Base-by-base conservation (phyloP, 2,888 invertebrate species). In the Molanna angustata region DNA sequence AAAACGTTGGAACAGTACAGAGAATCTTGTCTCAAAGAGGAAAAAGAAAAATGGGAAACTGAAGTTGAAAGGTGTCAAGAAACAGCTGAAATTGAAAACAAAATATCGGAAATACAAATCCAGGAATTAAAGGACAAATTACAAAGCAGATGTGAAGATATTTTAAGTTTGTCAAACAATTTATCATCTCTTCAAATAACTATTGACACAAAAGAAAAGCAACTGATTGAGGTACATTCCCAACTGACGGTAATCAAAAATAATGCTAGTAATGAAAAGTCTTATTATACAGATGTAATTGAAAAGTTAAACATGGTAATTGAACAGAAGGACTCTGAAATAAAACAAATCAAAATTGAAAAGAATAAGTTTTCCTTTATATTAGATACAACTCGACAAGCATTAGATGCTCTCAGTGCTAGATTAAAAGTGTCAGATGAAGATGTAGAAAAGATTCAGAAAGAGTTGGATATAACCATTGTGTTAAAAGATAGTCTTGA, bases 341-440 rank as follows among this genome's bases (percentile, higher is more conserved):
- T 78, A 17, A 74, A 76, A 43, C 72, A 70, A 60, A 66, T 72
- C 20, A 62, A 64, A 6, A 76, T 71, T 58, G 80, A 82, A 55
- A 80, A 80, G 58, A 74, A 72, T 52, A 73, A 76, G 50, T 82
- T 79, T 64, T 75, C 80, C 66, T 71, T 80, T 63, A 80, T 82
- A n/a, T 67, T 82, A n/a, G 73, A 71, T 21, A 79, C 79, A 13
- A 80, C 78, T 1, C 74, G 79, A 61, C 75, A 78, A 54, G 80
- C 81, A 41, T 79, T 83, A 11, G 77, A 82, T 62, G 80, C 81
- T 2, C 63, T 83, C 45, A 80, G 77, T 20, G 73, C 74, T 66
- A 70, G 82, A 14, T 64, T 83, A 45, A 70, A 80, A 43, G 74
- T 80, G 61, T 82, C 82, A 2, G 82, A 83, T 61, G 73, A 70